Evolutionary conservation across 2,888 invertebrate species (phyloP).

Genomic region (Glaucopsyche alexis): DNA sequence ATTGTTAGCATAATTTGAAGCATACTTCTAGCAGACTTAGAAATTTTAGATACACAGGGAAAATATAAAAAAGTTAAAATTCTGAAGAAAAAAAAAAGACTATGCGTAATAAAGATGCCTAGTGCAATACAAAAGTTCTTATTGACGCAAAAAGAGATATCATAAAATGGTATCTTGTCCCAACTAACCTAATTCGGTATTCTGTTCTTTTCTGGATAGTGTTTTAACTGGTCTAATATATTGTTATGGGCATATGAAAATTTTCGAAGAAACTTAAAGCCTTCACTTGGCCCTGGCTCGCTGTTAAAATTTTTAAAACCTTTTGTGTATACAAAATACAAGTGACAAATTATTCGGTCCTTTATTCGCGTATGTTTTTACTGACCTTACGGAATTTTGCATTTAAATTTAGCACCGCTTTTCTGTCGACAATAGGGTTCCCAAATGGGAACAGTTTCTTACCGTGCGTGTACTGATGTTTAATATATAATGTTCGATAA

Average conservation of each 20-base stretch:
- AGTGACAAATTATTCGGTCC: conserved; percentile 6
- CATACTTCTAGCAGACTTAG: no score
- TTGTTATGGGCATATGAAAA: neutral
- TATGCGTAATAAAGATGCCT: no score
- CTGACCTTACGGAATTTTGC: conserved; percentile 9
- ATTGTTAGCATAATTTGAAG: no score
- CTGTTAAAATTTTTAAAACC: neutral
- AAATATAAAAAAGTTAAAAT: no score
- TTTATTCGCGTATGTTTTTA: neutral
- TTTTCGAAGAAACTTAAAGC: neutral
- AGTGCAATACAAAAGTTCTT: no score
- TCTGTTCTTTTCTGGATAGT: no score
- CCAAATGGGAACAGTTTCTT: neutral
- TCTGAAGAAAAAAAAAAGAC: no score
- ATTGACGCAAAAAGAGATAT: no score
- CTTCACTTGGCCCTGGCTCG: neutral
- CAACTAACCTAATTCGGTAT: no score
- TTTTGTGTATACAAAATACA: neutral
- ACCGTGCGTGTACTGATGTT: neutral
- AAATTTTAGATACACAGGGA: no score
- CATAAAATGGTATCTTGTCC: no score
- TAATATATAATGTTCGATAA: neutral
- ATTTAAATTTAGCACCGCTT: neutral
- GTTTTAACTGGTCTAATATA: neutral
- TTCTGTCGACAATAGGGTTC: neutral